Evolutionary conservation across 35 echinoderm and acorn worm species (phyloP).

Genomic region (Heliocidaris tuberculata): DNA sequence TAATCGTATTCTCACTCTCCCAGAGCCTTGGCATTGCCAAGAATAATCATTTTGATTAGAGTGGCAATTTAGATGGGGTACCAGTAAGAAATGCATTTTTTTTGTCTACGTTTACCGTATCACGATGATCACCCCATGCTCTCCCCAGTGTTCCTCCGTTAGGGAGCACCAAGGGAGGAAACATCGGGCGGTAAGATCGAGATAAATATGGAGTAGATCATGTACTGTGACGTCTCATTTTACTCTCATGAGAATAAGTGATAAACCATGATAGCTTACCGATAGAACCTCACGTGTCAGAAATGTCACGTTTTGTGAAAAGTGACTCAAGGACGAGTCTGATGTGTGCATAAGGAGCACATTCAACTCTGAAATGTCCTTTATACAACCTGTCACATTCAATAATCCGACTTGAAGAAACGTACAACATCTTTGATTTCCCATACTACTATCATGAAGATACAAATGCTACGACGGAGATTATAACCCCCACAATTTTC

Average conservation of each 20-base stretch:
- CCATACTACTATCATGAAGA: too few relatives aligned
- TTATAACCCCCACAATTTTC: too few relatives aligned
- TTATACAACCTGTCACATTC: too few relatives aligned
- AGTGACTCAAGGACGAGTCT: not conserved
- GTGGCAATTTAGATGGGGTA: not conserved
- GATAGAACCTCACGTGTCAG: not conserved
- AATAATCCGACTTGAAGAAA: too few relatives aligned
- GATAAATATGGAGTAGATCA: not conserved
- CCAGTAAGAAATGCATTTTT: not conserved
- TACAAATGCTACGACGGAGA: too few relatives aligned
- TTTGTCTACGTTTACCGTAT: not conserved
- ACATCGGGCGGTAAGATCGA: not conserved
- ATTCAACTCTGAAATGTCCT: too few relatives aligned
- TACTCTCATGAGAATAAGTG: not conserved
- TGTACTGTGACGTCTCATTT: not conserved
- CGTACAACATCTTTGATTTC: too few relatives aligned
- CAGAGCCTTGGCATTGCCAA: not conserved
- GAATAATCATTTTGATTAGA: not conserved
- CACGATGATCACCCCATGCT: not conserved
- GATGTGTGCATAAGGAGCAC: too few relatives aligned
- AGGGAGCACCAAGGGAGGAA: not conserved
- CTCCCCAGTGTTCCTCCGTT: not conserved
- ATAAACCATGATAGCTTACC: not conserved
- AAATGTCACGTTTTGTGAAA: not conserved
- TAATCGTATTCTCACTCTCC: not conserved